phyloP scores from a whole-genome alignment of 1,140 invertebrate species.

The Eubasilissa regina region DNA sequence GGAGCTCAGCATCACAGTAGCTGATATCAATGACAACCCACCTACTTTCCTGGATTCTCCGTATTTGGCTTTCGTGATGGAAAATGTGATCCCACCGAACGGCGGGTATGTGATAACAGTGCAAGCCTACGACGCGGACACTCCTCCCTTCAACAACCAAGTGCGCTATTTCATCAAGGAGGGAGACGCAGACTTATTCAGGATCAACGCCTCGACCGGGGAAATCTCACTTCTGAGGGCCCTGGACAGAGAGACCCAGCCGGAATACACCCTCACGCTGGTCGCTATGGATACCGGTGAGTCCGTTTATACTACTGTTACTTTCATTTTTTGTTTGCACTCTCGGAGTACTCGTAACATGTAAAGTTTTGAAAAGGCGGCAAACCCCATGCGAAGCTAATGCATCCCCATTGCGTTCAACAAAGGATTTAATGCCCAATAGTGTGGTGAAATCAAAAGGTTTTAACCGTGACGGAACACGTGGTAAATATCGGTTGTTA shows the following conservation, averaged over 20 bases:
- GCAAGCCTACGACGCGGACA: slow-evolving; percentile 90
- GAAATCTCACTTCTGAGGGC: slow-evolving; percentile 87
- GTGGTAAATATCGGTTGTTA: slow-evolving; percentile 47
- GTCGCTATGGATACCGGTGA: slow-evolving; percentile 95
- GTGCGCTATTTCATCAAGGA: slow-evolving; percentile 94
- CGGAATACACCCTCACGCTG: slow-evolving; percentile 87
- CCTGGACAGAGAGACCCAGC: slow-evolving; percentile 87
- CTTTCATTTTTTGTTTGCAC: slow-evolving; percentile 22
- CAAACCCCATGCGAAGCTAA: slow-evolving; percentile 28
- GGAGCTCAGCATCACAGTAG: slow-evolving; percentile 80
- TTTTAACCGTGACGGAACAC: slow-evolving; percentile 51
- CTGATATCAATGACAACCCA: slow-evolving; percentile 96
- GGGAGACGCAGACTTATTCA: slow-evolving; percentile 89
- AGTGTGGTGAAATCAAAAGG: slow-evolving; percentile 35
- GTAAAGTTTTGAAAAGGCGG: slow-evolving; percentile 25
- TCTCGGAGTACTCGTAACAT: not conserved
- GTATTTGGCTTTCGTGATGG: slow-evolving; percentile 93
- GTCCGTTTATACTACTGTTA: slow-evolving; percentile 61
- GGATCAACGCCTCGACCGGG: slow-evolving; percentile 90
- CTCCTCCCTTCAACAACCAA: slow-evolving; percentile 90
- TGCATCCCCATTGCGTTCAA: slow-evolving; percentile 19
- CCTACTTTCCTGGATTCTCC: slow-evolving; percentile 93
- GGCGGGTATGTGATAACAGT: slow-evolving; percentile 86
- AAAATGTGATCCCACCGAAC: slow-evolving; percentile 87
- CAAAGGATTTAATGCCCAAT: slow-evolving; percentile 38